Base-by-base conservation (phyloP, 2,888 invertebrate species). In the Lacanobia wlatinum region DNA sequence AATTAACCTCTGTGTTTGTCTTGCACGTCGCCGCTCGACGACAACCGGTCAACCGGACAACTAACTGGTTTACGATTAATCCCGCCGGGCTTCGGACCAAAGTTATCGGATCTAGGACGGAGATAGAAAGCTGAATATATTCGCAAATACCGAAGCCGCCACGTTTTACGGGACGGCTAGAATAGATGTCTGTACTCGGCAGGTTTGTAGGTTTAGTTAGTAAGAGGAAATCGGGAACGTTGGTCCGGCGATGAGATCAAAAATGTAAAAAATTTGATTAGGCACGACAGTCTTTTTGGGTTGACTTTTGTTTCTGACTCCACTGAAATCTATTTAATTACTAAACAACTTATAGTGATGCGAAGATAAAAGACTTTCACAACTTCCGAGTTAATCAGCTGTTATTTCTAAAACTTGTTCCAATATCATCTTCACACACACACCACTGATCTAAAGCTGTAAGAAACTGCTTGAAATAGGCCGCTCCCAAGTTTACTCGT, bases 1-100 rank as follows among this genome's bases (percentile, higher is more conserved):
- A 81, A 83, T 84, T 86, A 84, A 76, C 84, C 76, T 70, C 70
- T 46, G 66, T 83, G 81, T 86, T 86, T 81, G 79, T 76, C 72
- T 83, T 79, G 64, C 71, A 67, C 80, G 43, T 12, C 43, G 74
- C 58, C 73, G 67, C 56, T 53, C 56, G 62, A 12, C 43, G 43
- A 40, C 58, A 40, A 73, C 70, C 21, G 73, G 81, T 71, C 80
- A 73, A 80, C 77, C 63, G 59, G 43, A n/a, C 63, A 61, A 76
- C 70, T 61, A 74, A 65, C 78, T n/a, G 43, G 50, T 63, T 70
- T 82, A 70, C 76, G 70, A 79, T 83, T 85, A 81, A 73, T 84
- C 61, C 71, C 64, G 28, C 8, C 34, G 53, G 66, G 61, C 61
- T 68, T 34, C 56, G 38, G 63, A 69, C 53, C 55, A 72, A 84